Evolutionary conservation across 2,113 vertebrate genomes (phyloP), one percentile per base, ranked within the genome.

Genomic region (Mus spicilegus): DNA sequence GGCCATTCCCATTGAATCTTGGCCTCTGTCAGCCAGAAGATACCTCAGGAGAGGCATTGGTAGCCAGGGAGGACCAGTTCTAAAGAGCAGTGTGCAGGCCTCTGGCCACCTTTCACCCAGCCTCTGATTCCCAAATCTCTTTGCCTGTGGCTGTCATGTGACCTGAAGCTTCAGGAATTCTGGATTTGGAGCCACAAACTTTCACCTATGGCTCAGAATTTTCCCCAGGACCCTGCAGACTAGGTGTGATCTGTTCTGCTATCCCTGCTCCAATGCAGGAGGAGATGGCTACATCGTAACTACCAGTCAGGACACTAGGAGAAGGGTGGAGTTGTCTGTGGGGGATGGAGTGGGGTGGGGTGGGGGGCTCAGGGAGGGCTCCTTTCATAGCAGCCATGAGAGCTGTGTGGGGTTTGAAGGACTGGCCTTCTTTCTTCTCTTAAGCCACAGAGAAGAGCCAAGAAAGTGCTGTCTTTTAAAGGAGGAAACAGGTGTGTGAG

Each of bases 61-160:
- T 61, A n/a, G 28, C 5, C 82, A 46, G n/a, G 46, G 24, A 39
- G 36, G 69, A 36, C 46, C 12, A 1, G 2, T 33, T 69, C 10
- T 39, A 51, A 6, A 6, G 7, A 8, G 42, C 36, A 13, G 46
- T 0, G 3, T 26, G 58, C 46, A 36, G 72, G 28, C 16, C 39
- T 56, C 26, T 58, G 67, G n/a, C 75, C 61, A 54, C 42, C 58
- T 33, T 87, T 51, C 19, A 14, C 24, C 14, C 81, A 61, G 5
- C 13, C 28, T 24, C 33, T n/a, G 12, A 24, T 3, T 11, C 65
- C 84, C 0, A 0, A 46, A 28, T 82, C 22, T 22, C 11, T 58
- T 87, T 87, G 65, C 84, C 30, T 67, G 28, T 24, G 63, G 78
- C 33, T 8, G 13, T 91, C 87, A 80, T 33, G 16, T 39, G n/a